Conservation (phyloP, 2,888 invertebrate species). For the Crematogaster levior region DNA sequence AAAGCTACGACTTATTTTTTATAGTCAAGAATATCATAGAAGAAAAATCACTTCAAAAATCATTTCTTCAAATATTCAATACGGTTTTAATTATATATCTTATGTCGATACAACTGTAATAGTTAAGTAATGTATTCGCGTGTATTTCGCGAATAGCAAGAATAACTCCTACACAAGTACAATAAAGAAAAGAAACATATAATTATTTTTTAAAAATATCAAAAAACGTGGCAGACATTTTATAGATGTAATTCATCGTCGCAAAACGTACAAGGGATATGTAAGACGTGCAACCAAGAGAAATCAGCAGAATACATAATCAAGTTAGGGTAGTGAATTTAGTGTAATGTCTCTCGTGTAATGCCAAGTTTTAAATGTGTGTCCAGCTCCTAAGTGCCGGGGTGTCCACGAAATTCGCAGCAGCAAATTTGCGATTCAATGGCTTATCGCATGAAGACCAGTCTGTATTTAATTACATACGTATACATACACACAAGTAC, state of each 20-base stretch:
- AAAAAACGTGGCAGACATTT: background rate
- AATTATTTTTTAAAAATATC: background rate
- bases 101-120: background rate
- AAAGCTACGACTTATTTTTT: conserved; percentile 18
- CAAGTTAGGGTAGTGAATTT: conserved; percentile 63
- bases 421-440: conserved; percentile 65
- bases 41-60: background rate
- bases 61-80: conserved; percentile 6
- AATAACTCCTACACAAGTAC: background rate
- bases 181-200: background rate
- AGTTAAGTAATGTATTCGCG: background rate
- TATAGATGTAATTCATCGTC: background rate
- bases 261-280: conserved; percentile 42
- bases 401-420: conserved; percentile 75
- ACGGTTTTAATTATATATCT: background rate
- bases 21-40: conserved; percentile 13
- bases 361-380: conserved; percentile 46
- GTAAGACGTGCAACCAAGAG: conserved; percentile 77
- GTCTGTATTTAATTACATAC: conserved; percentile 70
- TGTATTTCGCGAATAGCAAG: background rate
- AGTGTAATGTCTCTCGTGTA: conserved; percentile 36
- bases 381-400: conserved; percentile 77
- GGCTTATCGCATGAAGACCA: conserved; percentile 73
- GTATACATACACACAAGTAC: conserved; percentile 55
- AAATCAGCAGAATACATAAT: conserved; percentile 84